Evolutionary conservation across 2,888 invertebrate species (phyloP).

Genomic region (Sesia bembeciformis): DNA sequence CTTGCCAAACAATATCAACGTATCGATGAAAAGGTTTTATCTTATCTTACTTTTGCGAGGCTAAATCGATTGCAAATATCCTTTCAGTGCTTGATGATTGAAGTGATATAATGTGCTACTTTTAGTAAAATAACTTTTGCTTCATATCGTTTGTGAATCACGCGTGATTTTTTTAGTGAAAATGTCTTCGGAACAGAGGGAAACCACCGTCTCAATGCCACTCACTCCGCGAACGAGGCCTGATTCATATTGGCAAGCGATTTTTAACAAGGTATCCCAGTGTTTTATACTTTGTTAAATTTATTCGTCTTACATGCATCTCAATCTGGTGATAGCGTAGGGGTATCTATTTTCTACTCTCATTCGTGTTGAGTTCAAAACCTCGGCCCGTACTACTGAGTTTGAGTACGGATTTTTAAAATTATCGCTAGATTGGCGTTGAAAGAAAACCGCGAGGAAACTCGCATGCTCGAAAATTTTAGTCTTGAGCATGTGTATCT

Average conservation of each 20-base stretch:
- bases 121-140: conserved; percentile 10
- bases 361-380: no score
- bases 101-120: conserved; percentile 26
- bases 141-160: conserved; percentile 11
- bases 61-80: conserved; percentile 38
- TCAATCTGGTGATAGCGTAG: no score
- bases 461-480: no score
- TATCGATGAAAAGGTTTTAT: conserved; percentile 24
- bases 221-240: conserved; percentile 51
- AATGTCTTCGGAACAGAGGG: conserved; percentile 53
- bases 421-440: no score
- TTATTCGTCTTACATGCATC: no score
- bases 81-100: conserved; percentile 14
- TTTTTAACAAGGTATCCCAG: conserved; percentile 62
- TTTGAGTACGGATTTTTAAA: no score
- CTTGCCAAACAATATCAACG: conserved; percentile 18
- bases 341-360: no score
- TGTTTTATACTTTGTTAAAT: no score
- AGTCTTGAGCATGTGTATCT: no score
- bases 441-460: no score
- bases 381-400: no score
- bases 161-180: conserved; percentile 27
- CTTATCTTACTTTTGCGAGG: conserved; percentile 32
- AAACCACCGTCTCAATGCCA: conserved; percentile 55
- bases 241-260: conserved; percentile 65